These are phyloP conservation scores for Conops quadrifasciatus DNA, from an alignment of 2,888 invertebrate genomes.

Conservation along the genomic window DNA sequence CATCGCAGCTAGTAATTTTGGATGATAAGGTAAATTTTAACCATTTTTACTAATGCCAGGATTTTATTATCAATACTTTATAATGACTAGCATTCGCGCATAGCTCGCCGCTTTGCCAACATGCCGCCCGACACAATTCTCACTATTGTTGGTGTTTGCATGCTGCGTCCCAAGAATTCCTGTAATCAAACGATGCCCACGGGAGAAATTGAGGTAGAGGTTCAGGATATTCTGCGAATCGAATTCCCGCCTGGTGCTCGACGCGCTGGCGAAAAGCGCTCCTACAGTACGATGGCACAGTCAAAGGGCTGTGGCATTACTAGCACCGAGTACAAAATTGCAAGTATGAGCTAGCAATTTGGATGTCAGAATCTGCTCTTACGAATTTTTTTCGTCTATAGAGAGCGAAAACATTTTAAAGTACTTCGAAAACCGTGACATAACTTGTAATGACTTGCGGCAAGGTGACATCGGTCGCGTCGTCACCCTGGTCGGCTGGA, in stretches of 20 bases:
- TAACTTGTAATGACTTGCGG: slow-evolving; percentile 65
- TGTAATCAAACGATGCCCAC: slow-evolving; percentile 65
- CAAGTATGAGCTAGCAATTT: slow-evolving; percentile 54
- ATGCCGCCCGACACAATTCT: slow-evolving; percentile 64
- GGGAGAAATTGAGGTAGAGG: slow-evolving; percentile 65
- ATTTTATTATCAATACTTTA: not conserved
- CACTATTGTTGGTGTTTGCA: slow-evolving; percentile 62
- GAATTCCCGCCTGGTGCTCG: slow-evolving; percentile 53
- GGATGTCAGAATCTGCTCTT: too few species aligned
- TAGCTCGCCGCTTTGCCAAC: slow-evolving; percentile 62
- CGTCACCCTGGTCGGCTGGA: slow-evolving; percentile 64
- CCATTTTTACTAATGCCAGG: slow-evolving; percentile 1
- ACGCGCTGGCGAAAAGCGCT: slow-evolving; percentile 59
- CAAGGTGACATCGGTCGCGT: slow-evolving; percentile 59
- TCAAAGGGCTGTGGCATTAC: slow-evolving; percentile 59
- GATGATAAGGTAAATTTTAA: slow-evolving; percentile 54
- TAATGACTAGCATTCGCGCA: slow-evolving; percentile 56
- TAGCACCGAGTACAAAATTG: slow-evolving; percentile 65
- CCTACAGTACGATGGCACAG: slow-evolving; percentile 61
- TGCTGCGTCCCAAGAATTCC: slow-evolving; percentile 59
- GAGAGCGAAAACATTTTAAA: slow-evolving; percentile 63
- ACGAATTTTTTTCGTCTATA: slow-evolving; percentile 40
- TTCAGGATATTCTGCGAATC: slow-evolving; percentile 61
- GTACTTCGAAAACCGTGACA: slow-evolving; percentile 64
- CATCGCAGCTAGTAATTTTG: slow-evolving; percentile 68